Evolutionary conservation across 2,888 invertebrate species (phyloP), one percentile per base, ranked within the genome.

Genomic region (Polydrusus tereticollis): DNA sequence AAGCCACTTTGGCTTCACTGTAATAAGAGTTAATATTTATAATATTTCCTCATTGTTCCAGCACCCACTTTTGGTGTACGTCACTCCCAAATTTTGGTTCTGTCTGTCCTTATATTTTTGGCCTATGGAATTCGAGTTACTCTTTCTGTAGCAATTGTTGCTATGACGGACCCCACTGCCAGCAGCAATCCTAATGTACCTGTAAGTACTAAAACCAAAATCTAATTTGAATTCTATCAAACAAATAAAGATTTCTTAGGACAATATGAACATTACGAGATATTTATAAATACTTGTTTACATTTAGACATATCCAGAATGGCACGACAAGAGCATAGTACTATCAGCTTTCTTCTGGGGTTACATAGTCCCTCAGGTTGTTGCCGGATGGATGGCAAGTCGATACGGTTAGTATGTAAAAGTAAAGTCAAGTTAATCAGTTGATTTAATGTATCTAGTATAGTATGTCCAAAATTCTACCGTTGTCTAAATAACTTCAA

Each of bases 311-410:
- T 80, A 79, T 66, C 75, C 75, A 43, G 73, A 88, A 1, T 92
- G 92, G 92, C 80, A 84, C 12, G 83, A 87, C 68, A 80, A 85
- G 8, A 87, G 88, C 8, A 80, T 90, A 68, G 87, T 93, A 33
- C 85, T 93, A 6, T 93, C 93, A 8, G 92, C 94, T 0, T 94
- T 94, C 84, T 93, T 94, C 84, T 93, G 93, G 93, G 94, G 94
- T 0, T 94, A 94, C 82, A 88, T 93, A 1, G 76, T 92, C 1
- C 90, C 92, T 14, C 94, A 94, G 84, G 84, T 94, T 0, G 92
- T 92, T 0, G 90, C 90, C 0, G 92, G 93, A 0, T 88, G 91
- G 77, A 82, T 96, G 57, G 93, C 94, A 0, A 90, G 91, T 77
- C 87, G 87, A 5, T 90, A 91, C 82, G 96, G 73, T 73, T 45